Evolutionary conservation across 2,797 vertebrate species (phyloP), one percentile per base, ranked within the genome.

Genomic region (Sebastes taczanowskii): DNA sequence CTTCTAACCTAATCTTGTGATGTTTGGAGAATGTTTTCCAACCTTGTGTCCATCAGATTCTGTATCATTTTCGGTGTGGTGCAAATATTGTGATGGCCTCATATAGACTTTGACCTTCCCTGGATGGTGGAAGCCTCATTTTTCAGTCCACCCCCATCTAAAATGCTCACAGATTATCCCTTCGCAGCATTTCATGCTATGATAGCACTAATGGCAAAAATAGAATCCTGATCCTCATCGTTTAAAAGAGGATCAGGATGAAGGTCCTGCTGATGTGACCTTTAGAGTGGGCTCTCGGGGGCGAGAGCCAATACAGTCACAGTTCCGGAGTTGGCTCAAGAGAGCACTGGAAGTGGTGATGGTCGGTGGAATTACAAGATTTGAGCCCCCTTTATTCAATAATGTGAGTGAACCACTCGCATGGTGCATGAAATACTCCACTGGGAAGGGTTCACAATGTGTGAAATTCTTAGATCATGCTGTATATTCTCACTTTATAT

Each of bases 231-330:
- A 90, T 88, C 83, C 83, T 86, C 63, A 87, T 84, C 72, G 32
- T 88, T 89, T 78, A 72, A 89, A 90, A 93, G 90, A 85, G 89
- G 90, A 93, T 93, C 88, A 91, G 79, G 70, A 79, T 72, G 82
- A 81, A 87, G 87, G 88, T 92, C 75, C 35, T 80, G 71, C 74
- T 85, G 78, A 67, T 86, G 25, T 64, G 79, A 92, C 90, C 88
- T 90, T 83, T 77, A 14, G 79, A 90, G 78, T 64, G 76, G 77
- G 23, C 82, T 61, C 83, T 53, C 16, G 55, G 64, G 61, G 79
- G 42, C 75, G 42, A 58, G 86, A 79, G 71, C 84, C 80, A 81
- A 80, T 56, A 75, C 75, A 66, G 61, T 77, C 65, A 79, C 68
- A 72, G 62, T 69, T 82, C 71, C 52, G 25, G 23, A 52, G 55